Evolutionary conservation across 2,888 invertebrate genomes (phyloP), one percentile per base, ranked within the genome.

Genomic region (Lasioglossum vierecki): DNA sequence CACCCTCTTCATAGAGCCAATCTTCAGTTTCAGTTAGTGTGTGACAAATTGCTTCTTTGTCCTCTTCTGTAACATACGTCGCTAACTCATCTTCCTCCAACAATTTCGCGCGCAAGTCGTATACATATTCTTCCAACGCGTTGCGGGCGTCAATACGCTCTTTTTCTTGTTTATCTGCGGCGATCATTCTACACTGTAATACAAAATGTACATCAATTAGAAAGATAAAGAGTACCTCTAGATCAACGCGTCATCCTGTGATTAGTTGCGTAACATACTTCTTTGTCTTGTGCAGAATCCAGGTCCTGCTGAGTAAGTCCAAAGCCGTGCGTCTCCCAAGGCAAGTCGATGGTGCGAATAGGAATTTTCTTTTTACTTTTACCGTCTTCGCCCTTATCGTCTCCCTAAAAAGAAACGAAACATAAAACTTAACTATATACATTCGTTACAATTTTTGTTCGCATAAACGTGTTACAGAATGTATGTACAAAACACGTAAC

Each of bases 1-100:
- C 99, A 5, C 99, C 99, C 83, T 98, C 98, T 92, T 99, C 99
- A 93, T 99, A 99, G 30, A 99, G 96, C 99, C 99, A 99, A 94
- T 98, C 97, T 95, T 99, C 99, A 91, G 99, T 97, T 35, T 97
- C 96, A 92, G 98, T 98, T 57, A 99, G 96, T 89, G 97, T 96
- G 83, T 95, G 94, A 53, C 97, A 96, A 83, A 98, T 96, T 0
- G 95, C 91, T 79, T 95, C 95, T 87, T 97, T 96, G 88, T 97
- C 98, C 18, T 96, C 95, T 79, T 98, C 97, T 1, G 96, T 96
- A 39, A 98, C 96, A 94, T 97, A 99, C 8, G 96, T 96, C 87
- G 97, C 97, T 77, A 98, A 95, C 60, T 97, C 96, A 86, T 97
- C 97, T 39, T 97, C 98, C 82, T 97, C 96, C 66, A 96, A 96